Base-by-base conservation (phyloP, 1,140 invertebrate genomes). In the Diploscapter pachys region DNA sequence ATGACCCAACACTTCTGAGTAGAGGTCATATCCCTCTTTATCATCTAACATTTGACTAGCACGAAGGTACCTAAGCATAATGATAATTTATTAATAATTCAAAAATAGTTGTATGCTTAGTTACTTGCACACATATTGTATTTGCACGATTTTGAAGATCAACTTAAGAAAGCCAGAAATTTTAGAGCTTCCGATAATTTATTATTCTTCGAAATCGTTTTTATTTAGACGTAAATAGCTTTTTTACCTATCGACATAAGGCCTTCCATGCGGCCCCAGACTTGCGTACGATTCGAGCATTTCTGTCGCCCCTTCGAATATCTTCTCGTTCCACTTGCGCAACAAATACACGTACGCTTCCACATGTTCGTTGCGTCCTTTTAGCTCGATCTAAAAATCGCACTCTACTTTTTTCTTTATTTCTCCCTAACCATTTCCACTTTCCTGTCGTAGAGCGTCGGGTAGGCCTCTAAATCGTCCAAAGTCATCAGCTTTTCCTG, bases 401-500 rank as follows among this genome's bases (percentile, higher is more conserved):
- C n/a, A n/a, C n/a, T n/a, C n/a, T n/a, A n/a, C n/a, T n/a, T 13
- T 54, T 3, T 71, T 11, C 63, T 50, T 63, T 51, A 61, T 31
- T 68, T 31, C 13, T 51, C 49, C 4, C 68, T 63, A 13, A 76
- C 75, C 70, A 72, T 62, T n/a, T 75, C 55, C 52, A 54, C 6
- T 50, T 65, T 76, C 31, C 75, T 55, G 56, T 76, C 70, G 64
- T 79, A 79, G 9, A 79, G 71, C 3, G 51, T 64, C 51, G 78
- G 78, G 56, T 79, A 73, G 5, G 78, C 78, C 67, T 79, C 78
- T 13, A 79, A 56, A 11, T 74, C 77, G 55, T 79, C 78, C 51
- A 79, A 50, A 4, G 69, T 63, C 31, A 54, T 68, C 5, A 79
- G 59, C 53, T 79, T 79, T 53, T 69, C 66, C 8, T 50, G 53